phyloP scores from a whole-genome alignment of 2,113 vertebrate species.

The Bos javanicus region DNA sequence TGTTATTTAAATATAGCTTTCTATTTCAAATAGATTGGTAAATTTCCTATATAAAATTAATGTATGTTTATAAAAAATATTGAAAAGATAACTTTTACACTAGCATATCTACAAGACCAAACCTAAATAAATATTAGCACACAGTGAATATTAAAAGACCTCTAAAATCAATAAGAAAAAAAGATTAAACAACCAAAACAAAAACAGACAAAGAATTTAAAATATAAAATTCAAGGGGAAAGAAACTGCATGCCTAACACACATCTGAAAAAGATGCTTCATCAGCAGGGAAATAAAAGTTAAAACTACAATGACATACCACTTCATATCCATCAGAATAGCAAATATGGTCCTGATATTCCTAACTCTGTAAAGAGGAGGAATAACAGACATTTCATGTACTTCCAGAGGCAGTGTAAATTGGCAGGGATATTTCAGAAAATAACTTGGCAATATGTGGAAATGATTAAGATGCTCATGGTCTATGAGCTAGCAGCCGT shows the following conservation, averaged over 20 bases:
- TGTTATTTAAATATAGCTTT: not conserved
- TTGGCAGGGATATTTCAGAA: not conserved
- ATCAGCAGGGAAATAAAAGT: not conserved
- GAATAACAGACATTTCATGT: not conserved
- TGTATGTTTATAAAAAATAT: not conserved
- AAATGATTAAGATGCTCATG: not conserved
- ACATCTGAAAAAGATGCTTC: not conserved
- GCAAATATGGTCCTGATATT: not conserved
- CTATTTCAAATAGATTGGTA: not conserved
- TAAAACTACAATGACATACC: not conserved
- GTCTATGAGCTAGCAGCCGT: not conserved
- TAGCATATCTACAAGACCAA: not conserved
- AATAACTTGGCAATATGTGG: not conserved
- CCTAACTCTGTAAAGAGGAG: not conserved
- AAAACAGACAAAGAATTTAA: not conserved
- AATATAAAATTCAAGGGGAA: not conserved
- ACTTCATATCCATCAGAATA: not conserved
- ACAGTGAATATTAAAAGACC: not conserved
- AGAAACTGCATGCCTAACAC: not conserved
- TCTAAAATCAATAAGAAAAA: not conserved
- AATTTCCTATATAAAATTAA: conserved; percentile 4
- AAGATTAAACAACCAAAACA: not conserved
- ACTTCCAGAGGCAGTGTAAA: not conserved
- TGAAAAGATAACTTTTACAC: not conserved
- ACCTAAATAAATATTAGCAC: not conserved